Percentiles rank a stretch among this genome's conserved stretches.
Conservation (phyloP, 1,140 invertebrate genomes). For the Liolophura sinensis region DNA sequence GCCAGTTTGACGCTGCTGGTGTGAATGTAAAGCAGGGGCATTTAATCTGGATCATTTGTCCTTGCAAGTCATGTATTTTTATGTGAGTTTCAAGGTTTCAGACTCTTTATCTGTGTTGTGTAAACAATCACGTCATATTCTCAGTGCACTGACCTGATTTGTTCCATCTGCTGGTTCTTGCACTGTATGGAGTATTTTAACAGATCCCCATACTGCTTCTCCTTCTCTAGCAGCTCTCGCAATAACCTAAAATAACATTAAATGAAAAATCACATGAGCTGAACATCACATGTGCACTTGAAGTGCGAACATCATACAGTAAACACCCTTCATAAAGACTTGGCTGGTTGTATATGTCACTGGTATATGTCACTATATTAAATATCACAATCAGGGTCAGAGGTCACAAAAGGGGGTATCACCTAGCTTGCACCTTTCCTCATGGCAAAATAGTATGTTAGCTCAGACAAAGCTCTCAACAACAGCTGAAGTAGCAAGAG, state of each 20-base stretch:
- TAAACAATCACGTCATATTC: not conserved
- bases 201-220: slow-evolving; percentile 73
- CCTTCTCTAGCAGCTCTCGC: slow-evolving; percentile 69
- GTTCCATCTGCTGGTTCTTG: slow-evolving; percentile 65
- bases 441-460: too few relatives aligned
- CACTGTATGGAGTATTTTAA: slow-evolving; percentile 74
- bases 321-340: not conserved
- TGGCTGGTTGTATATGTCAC: not conserved
- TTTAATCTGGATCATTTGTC: too few relatives aligned
- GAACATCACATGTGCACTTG: slow-evolving; percentile 5
- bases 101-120: not conserved
- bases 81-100: not conserved
- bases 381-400: not conserved
- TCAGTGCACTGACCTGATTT: slow-evolving; percentile 35
- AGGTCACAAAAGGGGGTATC: not conserved
- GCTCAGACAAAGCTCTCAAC: too few relatives aligned
- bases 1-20: too few relatives aligned
- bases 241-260: slow-evolving; percentile 57
- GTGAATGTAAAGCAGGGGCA: too few relatives aligned
- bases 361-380: not conserved
- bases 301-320: not conserved
- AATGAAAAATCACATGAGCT: slow-evolving; percentile 16
- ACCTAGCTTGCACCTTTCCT: too few relatives aligned
- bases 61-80: too few relatives aligned
- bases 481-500: too few relatives aligned